Conservation (phyloP, 2,888 invertebrate genomes). For the Amphimallon solstitiale region DNA sequence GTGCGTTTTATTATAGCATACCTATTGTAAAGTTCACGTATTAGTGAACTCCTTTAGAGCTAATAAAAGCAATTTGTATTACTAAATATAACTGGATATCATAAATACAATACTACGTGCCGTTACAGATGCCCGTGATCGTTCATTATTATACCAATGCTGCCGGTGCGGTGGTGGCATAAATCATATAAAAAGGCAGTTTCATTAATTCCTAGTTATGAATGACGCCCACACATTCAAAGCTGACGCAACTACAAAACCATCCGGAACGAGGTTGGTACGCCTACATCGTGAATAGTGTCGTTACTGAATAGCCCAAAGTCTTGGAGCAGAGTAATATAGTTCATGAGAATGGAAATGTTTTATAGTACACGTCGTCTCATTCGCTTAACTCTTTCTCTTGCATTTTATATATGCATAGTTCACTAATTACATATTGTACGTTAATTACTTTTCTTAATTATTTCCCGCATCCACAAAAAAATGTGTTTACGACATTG, state of each 20-base stretch:
- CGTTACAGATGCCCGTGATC: no score
- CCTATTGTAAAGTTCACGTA: no score
- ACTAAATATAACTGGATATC: no score
- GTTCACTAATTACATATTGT: neutral
- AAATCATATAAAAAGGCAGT: neutral
- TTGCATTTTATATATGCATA: neutral
- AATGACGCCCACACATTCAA: slow-evolving; percentile 24
- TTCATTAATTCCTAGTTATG: slow-evolving; percentile 15
- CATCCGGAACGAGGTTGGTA: slow-evolving; percentile 30
- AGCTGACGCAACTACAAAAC: slow-evolving; percentile 20
- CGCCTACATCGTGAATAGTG: slow-evolving; percentile 40
- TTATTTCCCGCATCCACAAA: no score
- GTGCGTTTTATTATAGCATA: no score
- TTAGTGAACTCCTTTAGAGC: no score
- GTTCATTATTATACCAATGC: no score
- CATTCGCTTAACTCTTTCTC: neutral
- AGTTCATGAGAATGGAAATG: slow-evolving; percentile 23
- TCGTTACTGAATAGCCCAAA: slow-evolving; percentile 31
- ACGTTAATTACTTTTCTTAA: no score
- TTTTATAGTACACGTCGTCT: neutral
- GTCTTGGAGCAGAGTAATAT: slow-evolving; percentile 10
- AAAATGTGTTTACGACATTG: no score
- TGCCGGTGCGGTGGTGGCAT: no score
- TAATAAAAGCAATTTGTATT: no score
- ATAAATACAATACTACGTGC: no score